These are phyloP conservation scores for Sander lucioperca DNA, from an alignment of 2,113 vertebrate species.

Conservation along the genomic window DNA sequence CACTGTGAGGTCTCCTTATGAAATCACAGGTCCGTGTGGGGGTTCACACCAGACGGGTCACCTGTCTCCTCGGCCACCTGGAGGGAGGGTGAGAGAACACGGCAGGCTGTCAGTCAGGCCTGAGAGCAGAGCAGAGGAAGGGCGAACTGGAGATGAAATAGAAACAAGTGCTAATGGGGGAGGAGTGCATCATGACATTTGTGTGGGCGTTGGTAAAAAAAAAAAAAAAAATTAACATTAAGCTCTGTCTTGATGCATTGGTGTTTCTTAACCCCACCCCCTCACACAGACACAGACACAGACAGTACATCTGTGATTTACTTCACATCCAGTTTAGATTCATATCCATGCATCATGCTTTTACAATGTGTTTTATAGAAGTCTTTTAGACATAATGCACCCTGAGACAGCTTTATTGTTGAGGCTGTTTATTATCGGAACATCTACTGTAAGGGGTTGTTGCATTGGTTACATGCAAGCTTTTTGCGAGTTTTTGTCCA, in stretches of 20 bases:
- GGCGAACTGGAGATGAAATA: background rate
- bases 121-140: conserved; percentile 21
- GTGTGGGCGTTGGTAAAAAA: conserved; percentile 3
- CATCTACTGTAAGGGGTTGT: background rate
- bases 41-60: conserved; percentile 52
- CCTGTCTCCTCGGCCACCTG: conserved; percentile 57
- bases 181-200: conserved; percentile 28
- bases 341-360: background rate
- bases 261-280: background rate
- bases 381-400: background rate
- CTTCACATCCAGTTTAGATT: background rate
- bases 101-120: conserved; percentile 65
- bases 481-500: background rate
- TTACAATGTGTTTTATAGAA: background rate
- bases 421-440: background rate
- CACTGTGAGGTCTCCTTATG: conserved; percentile 39
- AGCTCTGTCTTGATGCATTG: background rate
- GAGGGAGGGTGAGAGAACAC: conserved; percentile 58
- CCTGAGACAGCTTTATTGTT: background rate
- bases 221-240: background rate
- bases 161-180: background rate
- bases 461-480: background rate
- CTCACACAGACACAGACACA: background rate
- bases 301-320: background rate
- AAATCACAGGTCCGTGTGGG: conserved; percentile 44